A percentile compares a stretch with the other conserved stretches of the same genome.
Evolutionary conservation across 2,888 invertebrate species (phyloP).

Genomic region (Drosophila sordidapex): DNA sequence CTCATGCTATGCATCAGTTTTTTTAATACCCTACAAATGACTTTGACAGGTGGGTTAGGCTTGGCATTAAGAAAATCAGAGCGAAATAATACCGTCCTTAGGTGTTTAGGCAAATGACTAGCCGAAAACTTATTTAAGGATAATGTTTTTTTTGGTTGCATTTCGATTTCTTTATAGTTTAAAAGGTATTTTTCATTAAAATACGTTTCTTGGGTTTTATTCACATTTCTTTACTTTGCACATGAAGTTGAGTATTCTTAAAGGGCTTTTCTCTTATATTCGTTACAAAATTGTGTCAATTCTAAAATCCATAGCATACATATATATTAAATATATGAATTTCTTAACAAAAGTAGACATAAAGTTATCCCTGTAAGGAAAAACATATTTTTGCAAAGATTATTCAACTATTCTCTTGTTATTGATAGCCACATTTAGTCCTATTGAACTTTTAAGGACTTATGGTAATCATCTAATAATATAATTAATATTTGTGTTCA

Average conservation of each 20-base stretch:
- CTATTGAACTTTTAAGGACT: background rate
- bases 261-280: background rate
- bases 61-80: no score
- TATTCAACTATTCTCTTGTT: background rate
- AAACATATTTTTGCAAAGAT: background rate
- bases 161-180: background rate
- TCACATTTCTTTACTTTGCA: background rate
- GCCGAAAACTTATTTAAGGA: background rate
- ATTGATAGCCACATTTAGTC: background rate
- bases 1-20: conserved; percentile 49
- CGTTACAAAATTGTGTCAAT: background rate
- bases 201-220: background rate
- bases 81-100: background rate
- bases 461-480: background rate
- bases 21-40: conserved; percentile 28
- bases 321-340: background rate
- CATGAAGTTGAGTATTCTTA: background rate
- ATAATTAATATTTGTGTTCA: background rate
- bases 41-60: background rate
- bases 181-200: background rate
- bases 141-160: background rate
- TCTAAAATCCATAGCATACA: background rate
- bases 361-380: no score
- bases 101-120: background rate
- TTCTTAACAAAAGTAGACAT: background rate